These are phyloP conservation scores for Biston betularia DNA, from an alignment of 2,888 invertebrate genomes.

Conservation along the genomic window DNA sequence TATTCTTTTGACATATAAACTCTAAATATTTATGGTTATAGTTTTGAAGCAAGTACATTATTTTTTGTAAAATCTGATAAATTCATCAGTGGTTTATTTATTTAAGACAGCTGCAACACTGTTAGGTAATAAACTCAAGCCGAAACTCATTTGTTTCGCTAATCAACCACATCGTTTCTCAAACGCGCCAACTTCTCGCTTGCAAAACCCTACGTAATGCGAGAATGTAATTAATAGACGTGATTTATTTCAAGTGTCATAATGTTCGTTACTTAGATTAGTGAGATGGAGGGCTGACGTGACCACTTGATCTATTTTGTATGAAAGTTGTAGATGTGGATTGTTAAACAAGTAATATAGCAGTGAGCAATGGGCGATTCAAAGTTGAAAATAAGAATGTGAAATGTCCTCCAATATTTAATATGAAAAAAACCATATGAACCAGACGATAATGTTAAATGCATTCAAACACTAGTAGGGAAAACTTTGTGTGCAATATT, in stretches of 20 bases:
- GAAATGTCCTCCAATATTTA: no score
- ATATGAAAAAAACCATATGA: no score
- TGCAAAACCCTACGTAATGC: slow-evolving; percentile 37
- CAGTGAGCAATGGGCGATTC: no score
- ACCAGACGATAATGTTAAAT: no score
- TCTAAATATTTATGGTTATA: no score
- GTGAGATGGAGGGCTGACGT: slow-evolving; percentile 37
- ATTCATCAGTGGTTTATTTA: no score
- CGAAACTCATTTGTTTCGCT: slow-evolving; percentile 5
- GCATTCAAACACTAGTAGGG: no score
- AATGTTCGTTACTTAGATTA: slow-evolving; percentile 41
- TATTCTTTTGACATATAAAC: no score
- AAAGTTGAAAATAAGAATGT: no score
- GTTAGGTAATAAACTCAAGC: neutral
- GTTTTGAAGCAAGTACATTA: no score
- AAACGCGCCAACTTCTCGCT: slow-evolving; percentile 25
- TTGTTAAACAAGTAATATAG: neutral
- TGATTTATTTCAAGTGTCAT: slow-evolving; percentile 43
- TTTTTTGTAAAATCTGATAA: no score
- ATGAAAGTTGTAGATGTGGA: slow-evolving; percentile 8
- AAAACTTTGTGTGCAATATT: no score
- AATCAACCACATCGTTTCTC: slow-evolving; percentile 19
- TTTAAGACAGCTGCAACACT: neutral
- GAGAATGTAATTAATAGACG: slow-evolving; percentile 42
- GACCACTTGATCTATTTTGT: slow-evolving; percentile 40